A percentile compares a stretch with the other conserved stretches of the same genome.
Evolutionary conservation across 1,140 invertebrate genomes (phyloP).

Genomic region (Rhagoletis zephyria): DNA sequence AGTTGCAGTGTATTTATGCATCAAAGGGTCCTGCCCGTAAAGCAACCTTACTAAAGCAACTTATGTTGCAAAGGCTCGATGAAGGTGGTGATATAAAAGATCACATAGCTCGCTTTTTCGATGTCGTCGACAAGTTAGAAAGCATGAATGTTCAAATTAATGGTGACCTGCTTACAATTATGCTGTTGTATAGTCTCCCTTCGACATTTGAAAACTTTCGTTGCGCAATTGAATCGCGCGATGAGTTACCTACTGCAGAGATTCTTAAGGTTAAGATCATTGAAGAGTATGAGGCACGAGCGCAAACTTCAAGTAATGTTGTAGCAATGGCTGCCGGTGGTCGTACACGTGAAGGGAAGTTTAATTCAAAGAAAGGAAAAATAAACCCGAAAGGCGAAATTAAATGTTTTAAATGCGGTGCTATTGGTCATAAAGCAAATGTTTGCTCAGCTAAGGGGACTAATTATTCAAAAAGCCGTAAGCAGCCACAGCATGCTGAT

Average conservation of each 20-base stretch:
- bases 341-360: background rate
- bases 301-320: background rate
- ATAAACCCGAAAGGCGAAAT: background rate
- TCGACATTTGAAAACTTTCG: constrained; percentile 47
- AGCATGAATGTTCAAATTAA: constrained; percentile 57
- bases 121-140: constrained; percentile 59
- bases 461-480: background rate
- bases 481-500: background rate
- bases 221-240: constrained; percentile 40
- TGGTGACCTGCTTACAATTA: constrained; percentile 47
- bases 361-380: background rate
- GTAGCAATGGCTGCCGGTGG: background rate
- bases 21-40: constrained; percentile 61
- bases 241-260: constrained; percentile 14
- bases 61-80: constrained; percentile 58
- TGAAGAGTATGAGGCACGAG: constrained; percentile 47
- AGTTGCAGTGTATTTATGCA: constrained; percentile 59
- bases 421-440: background rate
- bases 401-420: background rate
- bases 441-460: background rate
- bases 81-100: constrained; percentile 58
- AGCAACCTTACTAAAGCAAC: constrained; percentile 62
- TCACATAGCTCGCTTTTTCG: constrained; percentile 61
- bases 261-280: constrained; percentile 33
- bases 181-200: constrained; percentile 47